Conservation (phyloP, 2,113 vertebrate genomes). For the Pygoscelis antarcticus region DNA sequence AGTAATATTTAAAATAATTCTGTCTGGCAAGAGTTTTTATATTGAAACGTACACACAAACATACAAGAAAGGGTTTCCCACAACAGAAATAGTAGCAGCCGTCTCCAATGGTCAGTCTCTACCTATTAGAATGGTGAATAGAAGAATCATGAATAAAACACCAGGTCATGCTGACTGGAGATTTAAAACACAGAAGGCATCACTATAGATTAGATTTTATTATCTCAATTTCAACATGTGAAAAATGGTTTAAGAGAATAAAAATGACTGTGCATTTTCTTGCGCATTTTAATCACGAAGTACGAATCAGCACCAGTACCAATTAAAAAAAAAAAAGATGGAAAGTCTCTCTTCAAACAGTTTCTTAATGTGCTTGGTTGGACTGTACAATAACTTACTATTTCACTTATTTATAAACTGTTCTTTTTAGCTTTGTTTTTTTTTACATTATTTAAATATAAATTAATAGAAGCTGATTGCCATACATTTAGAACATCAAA, state of each 20-base stretch:
- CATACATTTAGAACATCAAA: background rate
- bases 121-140: background rate
- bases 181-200: background rate
- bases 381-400: background rate
- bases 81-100: background rate
- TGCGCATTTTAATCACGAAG: background rate
- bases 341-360: background rate
- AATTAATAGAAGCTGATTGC: background rate
- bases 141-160: background rate
- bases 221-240: background rate
- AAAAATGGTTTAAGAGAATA: background rate
- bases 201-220: background rate
- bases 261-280: background rate
- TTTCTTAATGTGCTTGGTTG: background rate
- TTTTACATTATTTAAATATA: conserved; percentile 8
- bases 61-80: background rate
- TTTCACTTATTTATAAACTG: background rate
- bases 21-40: background rate
- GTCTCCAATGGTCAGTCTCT: background rate
- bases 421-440: background rate
- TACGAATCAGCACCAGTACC: background rate
- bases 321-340: background rate
- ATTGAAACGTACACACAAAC: background rate
- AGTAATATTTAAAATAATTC: background rate
- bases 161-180: background rate